Evolutionary conservation across 37 sponge, comb jelly and placozoan genomes (phyloP).

Genomic region (Diacarnus erythraeanus): DNA sequence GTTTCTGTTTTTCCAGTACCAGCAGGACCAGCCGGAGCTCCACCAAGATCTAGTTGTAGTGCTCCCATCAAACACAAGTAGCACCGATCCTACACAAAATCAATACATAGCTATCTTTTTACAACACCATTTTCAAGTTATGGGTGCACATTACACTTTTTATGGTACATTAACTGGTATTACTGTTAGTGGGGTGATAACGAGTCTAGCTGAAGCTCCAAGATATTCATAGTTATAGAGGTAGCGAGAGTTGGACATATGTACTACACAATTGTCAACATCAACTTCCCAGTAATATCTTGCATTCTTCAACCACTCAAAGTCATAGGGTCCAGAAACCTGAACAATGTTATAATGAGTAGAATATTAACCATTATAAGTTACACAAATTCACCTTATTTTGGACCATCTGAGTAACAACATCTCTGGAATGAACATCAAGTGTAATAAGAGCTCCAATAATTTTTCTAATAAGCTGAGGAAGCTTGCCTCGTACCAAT

Average conservation of each 20-base stretch:
- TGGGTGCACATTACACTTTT: not conserved
- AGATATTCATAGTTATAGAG: conserved; percentile 96
- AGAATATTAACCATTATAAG: not conserved
- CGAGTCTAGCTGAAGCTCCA: conserved; percentile 93
- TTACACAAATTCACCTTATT: conserved; percentile 53
- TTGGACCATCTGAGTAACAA: conserved; percentile 83
- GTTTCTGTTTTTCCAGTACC: conserved; percentile 99
- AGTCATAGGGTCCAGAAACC: conserved; percentile 80
- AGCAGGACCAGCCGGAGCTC: conserved; percentile 99
- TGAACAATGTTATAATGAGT: conserved; percentile 6
- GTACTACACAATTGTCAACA: conserved; percentile 87
- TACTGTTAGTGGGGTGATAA: conserved; percentile 97
- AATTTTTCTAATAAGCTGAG: conserved; percentile 85
- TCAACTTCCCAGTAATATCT: conserved; percentile 98
- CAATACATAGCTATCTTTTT: not conserved
- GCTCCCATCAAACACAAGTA: conserved; percentile 99
- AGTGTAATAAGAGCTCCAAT: conserved; percentile 95
- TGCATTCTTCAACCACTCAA: conserved; percentile 98
- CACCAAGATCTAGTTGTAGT: conserved; percentile 95
- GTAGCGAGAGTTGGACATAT: conserved; percentile 94
- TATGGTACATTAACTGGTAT: not conserved
- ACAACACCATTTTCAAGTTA: not conserved
- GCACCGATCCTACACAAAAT: conserved; percentile 81
- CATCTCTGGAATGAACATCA: conserved; percentile 97
- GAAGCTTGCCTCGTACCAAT: conserved; percentile 89